Evolutionary conservation across 2,888 invertebrate genomes (phyloP).

Genomic region (Drosophila hawaiiensis): DNA sequence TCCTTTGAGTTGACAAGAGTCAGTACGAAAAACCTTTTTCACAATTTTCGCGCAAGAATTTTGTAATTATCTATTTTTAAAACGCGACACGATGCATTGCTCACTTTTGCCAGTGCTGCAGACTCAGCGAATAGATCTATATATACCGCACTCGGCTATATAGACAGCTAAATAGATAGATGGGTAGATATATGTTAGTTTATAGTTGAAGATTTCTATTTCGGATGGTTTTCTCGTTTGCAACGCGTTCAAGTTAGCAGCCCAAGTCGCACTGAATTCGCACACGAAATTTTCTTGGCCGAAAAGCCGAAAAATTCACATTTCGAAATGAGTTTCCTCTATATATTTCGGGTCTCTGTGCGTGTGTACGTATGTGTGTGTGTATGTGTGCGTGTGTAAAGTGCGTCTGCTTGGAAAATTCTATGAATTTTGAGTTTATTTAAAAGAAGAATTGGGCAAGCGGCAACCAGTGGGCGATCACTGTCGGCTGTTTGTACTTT

Average conservation of each 20-base stretch:
- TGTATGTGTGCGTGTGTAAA: conserved; percentile 62
- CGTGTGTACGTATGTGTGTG: conserved; percentile 13
- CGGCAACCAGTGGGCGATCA: conserved; percentile 58
- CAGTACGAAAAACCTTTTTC: conserved; percentile 58
- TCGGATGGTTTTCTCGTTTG: conserved; percentile 81
- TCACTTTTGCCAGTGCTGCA: conserved; percentile 78
- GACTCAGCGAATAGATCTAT: conserved; percentile 70
- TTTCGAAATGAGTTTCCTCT: conserved; percentile 71
- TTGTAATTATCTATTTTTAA: conserved; percentile 80
- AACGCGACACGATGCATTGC: conserved; percentile 76
- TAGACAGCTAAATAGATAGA: conserved; percentile 62
- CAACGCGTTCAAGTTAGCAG: conserved; percentile 86
- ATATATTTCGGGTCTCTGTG: conserved; percentile 31
- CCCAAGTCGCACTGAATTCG: conserved; percentile 86
- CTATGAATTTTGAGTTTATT: conserved; percentile 81
- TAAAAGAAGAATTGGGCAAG: conserved; percentile 71
- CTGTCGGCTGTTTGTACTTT: conserved; percentile 57
- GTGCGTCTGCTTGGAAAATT: conserved; percentile 79
- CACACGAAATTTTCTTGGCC: conserved; percentile 75
- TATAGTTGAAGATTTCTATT: conserved; percentile 73
- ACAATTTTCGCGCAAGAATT: conserved; percentile 69
- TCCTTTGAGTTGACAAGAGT: conserved; percentile 21
- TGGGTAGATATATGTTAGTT: conserved; percentile 64
- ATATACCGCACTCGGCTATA: conserved; percentile 67
- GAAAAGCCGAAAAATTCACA: conserved; percentile 74